These are phyloP conservation scores for Heliconius hermathena DNA, from an alignment of 1,140 invertebrate species.

Conservation along the genomic window DNA sequence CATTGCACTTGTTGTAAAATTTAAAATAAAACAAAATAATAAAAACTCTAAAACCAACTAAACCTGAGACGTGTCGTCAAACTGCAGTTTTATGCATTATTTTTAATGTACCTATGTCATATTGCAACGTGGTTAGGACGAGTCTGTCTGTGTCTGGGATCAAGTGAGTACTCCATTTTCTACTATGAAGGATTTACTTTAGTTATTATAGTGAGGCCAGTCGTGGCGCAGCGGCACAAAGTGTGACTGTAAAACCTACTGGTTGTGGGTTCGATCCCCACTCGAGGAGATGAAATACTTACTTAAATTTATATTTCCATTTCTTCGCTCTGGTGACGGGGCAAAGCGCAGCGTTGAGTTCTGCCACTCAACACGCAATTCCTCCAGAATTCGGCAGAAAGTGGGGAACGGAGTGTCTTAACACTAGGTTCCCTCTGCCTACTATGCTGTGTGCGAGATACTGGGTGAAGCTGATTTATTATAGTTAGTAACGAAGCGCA, in stretches of 20 bases:
- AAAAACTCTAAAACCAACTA: background rate
- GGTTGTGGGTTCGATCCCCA: too few relatives aligned
- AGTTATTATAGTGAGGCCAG: background rate
- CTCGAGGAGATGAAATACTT: too few relatives aligned
- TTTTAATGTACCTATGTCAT: slow-evolving; percentile 1
- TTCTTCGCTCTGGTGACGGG: too few relatives aligned
- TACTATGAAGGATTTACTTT: background rate
- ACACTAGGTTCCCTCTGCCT: too few relatives aligned
- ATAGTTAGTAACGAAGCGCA: background rate
- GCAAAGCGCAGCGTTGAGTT: too few relatives aligned
- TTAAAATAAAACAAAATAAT: background rate
- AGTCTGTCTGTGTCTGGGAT: background rate
- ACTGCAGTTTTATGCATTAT: slow-evolving; percentile 3
- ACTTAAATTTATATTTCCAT: too few relatives aligned
- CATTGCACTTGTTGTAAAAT: background rate
- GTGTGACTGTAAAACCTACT: too few relatives aligned
- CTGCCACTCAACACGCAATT: too few relatives aligned
- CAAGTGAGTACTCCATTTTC: background rate
- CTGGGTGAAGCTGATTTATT: background rate
- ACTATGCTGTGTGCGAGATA: too few relatives aligned
- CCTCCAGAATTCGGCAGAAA: too few relatives aligned
- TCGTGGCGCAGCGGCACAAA: too few relatives aligned
- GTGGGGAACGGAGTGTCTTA: too few relatives aligned
- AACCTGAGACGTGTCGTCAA: slow-evolving; percentile 1
- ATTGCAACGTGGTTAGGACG: background rate